Base-by-base conservation (phyloP, 1,140 invertebrate species). In the Aphelinus certus region DNA sequence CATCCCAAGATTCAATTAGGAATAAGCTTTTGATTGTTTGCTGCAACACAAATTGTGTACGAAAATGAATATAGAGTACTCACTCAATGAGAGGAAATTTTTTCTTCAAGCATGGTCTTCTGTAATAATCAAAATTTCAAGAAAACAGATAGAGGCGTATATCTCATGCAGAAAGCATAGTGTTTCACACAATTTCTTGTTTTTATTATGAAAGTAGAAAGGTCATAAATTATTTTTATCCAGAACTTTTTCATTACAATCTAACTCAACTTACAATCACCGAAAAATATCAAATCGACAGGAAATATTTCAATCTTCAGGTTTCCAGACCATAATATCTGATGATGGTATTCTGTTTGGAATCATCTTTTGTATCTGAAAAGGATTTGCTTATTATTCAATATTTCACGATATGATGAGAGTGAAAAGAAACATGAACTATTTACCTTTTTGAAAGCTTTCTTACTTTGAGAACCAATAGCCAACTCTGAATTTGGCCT, bases 401-500 rank as follows among this genome's bases (percentile, higher is more conserved):
- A 60, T 63, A 7, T 2, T 66, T 55, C 56, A 56, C 10, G 1
- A 55, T 55, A 55, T 43, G 56, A 56, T 3, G 43, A 53, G 26
- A 26, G 26, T 26, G 42, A 42, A 65, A 7, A 53, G 57, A n/a
- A 42, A 51, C n/a, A 48, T 48, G 26, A 45, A n/a, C 2, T 3
- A 48, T 51, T 55, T 55, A 73, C 63, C 48, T 73, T 73, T 61
- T 67, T 60, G 42, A 73, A 73, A 48, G 53, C n/a, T 67, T 67
- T 67, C 26, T 51, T 48, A 51, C 51, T 55, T 2, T 3, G 7
- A 10, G 3, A 26, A 9, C 48, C 51, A 26, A 42, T 26, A 43
- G 26, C 3, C 6, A 4, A 61, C 43, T 3, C 3, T 45, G 43
- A 43, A 45, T 61, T n/a, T 61, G 43, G 45, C 45, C 7, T 61